A percentile compares a stretch with the other conserved stretches of the same genome.
Conservation (phyloP, 2,888 invertebrate genomes). For the Heliconius ethilla region DNA sequence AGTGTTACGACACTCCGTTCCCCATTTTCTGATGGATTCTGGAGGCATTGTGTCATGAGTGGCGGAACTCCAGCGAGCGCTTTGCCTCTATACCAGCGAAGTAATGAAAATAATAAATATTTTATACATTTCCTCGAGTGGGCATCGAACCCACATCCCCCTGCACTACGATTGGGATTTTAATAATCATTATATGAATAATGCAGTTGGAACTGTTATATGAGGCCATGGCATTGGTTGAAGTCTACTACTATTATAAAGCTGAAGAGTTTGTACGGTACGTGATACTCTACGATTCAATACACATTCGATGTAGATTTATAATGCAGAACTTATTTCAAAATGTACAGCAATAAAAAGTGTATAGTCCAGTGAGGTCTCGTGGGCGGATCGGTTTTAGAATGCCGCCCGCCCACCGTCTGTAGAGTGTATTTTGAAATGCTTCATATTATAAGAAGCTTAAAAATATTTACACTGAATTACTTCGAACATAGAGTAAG, state of each 20-base stretch:
- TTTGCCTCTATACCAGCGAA: too few species aligned
- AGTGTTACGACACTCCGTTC: too few species aligned
- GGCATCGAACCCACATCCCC: too few species aligned
- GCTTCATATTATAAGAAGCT: conserved; percentile 22
- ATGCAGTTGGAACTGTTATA: background rate
- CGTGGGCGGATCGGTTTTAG: conserved; percentile 49
- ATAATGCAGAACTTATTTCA: conserved; percentile 19
- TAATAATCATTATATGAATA: background rate
- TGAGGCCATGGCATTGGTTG: background rate
- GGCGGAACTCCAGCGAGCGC: too few species aligned
- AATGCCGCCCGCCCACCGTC: conserved; percentile 54
- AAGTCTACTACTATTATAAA: too few species aligned
- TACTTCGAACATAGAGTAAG: background rate
- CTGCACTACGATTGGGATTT: too few species aligned
- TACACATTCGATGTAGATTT: background rate
- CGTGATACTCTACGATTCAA: background rate
- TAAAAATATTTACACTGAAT: background rate
- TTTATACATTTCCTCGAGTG: too few species aligned
- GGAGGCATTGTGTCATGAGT: too few species aligned
- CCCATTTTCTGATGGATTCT: too few species aligned
- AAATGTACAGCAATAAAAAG: conserved; percentile 30
- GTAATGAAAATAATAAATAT: too few species aligned
- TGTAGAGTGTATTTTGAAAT: conserved; percentile 30
- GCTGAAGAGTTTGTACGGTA: too few species aligned
- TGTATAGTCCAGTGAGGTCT: conserved; percentile 32